Evolutionary conservation across 2,888 invertebrate genomes (phyloP).

Genomic region (Synergus umbraculus): DNA sequence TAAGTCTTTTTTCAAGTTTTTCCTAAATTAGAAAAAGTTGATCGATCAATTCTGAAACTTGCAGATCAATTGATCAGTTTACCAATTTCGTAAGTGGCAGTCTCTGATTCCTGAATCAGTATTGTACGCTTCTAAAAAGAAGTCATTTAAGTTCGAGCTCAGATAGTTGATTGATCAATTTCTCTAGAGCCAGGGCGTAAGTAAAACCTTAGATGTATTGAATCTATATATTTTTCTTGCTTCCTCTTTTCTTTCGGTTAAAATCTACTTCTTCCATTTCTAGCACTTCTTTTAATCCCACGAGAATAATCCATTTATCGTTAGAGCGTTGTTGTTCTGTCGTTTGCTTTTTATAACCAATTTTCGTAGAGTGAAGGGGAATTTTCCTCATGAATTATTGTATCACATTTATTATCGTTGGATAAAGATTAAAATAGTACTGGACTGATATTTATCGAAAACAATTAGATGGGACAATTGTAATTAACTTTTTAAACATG

Average conservation of each 20-base stretch:
- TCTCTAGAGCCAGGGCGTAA: background rate
- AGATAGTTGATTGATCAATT: slow-evolving; percentile 23
- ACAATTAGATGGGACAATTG: no score
- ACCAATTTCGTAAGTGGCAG: slow-evolving; percentile 27
- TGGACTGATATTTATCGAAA: no score
- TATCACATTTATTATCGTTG: background rate
- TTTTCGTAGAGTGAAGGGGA: background rate
- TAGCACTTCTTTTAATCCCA: slow-evolving; percentile 6
- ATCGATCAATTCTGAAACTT: background rate
- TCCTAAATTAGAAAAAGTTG: background rate
- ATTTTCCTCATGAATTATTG: background rate
- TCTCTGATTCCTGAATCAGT: background rate
- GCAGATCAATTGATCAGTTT: background rate
- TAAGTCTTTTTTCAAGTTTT: background rate
- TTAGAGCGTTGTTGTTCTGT: background rate
- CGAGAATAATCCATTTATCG: slow-evolving; percentile 13
- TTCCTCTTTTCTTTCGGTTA: slow-evolving; percentile 10
- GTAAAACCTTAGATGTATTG: background rate
- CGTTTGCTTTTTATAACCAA: background rate
- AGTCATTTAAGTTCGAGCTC: slow-evolving; percentile 7
- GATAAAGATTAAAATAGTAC: no score
- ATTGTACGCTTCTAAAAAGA: background rate
- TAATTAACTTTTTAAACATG: no score
- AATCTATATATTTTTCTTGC: background rate
- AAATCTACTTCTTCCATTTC: background rate